phyloP scores from a whole-genome alignment of 2,113 vertebrate species.

The Struthidea cinerea region DNA sequence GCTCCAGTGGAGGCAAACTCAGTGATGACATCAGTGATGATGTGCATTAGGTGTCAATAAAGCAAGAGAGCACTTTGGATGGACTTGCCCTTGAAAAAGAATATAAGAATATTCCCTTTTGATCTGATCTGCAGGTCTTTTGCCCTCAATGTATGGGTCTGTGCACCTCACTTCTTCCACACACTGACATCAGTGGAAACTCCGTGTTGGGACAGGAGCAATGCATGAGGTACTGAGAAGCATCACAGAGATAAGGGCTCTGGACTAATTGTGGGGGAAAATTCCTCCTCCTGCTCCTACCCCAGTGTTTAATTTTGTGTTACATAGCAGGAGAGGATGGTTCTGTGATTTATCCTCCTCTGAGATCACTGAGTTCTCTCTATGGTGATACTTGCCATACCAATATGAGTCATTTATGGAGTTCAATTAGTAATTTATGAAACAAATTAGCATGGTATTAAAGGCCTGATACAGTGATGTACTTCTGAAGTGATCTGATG shows the following conservation, averaged over 20 bases:
- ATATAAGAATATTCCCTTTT: background rate
- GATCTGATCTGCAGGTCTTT: background rate
- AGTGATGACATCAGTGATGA: background rate
- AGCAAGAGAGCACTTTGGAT: background rate
- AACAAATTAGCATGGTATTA: conserved; percentile 35
- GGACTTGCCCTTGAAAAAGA: background rate
- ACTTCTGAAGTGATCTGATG: background rate
- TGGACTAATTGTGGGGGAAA: background rate
- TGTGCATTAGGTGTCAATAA: background rate
- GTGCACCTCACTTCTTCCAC: background rate
- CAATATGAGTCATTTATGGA: conserved; percentile 30
- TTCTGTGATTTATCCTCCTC: background rate
- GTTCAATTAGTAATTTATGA: conserved; percentile 50
- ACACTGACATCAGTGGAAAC: background rate
- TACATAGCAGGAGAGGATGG: background rate
- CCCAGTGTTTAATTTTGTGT: background rate
- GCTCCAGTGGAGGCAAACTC: background rate
- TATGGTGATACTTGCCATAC: background rate
- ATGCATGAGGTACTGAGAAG: background rate
- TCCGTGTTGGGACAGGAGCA: background rate
- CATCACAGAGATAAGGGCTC: background rate
- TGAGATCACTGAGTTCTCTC: background rate
- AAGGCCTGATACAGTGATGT: background rate
- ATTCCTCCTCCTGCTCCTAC: background rate
- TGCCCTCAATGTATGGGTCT: background rate